Conservation (phyloP, 2,888 invertebrate species). For the Sphaerophoria taeniata region DNA sequence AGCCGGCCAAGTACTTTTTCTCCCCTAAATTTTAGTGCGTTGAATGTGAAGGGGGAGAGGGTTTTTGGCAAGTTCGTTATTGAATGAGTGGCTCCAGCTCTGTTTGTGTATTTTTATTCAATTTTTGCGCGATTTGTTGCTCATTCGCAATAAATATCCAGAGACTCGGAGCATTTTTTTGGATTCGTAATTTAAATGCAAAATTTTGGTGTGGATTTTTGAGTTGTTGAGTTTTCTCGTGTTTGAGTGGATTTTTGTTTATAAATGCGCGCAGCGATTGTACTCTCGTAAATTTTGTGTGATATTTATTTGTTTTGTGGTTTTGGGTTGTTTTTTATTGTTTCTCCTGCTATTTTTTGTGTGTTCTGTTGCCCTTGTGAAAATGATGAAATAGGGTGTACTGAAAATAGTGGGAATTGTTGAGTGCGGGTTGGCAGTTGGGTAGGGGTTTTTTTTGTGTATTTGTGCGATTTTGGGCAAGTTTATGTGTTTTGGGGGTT, state of each 20-base stretch:
- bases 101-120: constrained; percentile 44
- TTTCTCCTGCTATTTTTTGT: constrained; percentile 22
- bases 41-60: not conserved
- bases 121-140: constrained; percentile 68
- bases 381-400: not conserved
- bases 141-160: constrained; percentile 46
- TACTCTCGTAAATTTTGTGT: constrained; percentile 66
- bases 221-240: constrained; percentile 63
- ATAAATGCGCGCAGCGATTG: constrained; percentile 32
- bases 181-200: constrained; percentile 6
- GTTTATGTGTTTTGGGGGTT: constrained; percentile 17
- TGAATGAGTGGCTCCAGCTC: constrained; percentile 55
- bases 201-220: constrained; percentile 35
- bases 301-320: constrained; percentile 60
- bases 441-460: constrained; percentile 21
- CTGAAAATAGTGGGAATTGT: not conserved
- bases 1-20: not conserved
- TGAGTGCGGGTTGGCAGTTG: not conserved
- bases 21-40: not conserved
- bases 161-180: constrained; percentile 27
- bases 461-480: constrained; percentile 24
- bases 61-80: not conserved
- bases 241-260: not conserved
- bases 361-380: not conserved
- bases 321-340: constrained; percentile 41